Evolutionary conservation across 1,140 invertebrate genomes (phyloP), one percentile per base, ranked within the genome.

Genomic region (Procambarus clarkii): DNA sequence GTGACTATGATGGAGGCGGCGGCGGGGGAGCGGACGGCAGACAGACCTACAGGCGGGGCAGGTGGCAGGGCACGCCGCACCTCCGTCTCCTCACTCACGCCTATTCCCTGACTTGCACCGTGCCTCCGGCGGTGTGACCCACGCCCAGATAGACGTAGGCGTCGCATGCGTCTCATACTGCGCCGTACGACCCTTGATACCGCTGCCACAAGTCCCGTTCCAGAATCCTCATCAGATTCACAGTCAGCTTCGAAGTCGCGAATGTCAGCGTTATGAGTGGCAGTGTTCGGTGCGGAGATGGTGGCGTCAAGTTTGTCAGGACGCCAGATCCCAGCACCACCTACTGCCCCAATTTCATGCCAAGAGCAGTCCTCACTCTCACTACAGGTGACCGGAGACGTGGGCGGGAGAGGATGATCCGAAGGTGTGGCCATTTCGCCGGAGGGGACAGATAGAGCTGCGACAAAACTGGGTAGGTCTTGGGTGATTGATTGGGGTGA

Each of bases 1-100:
- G 89, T 78, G 5, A 91, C 89, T 54, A 91, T 91, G 77, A 91
- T 91, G 45, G 82, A 86, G 13, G 89, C 89, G 3, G 89, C 89
- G 1, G 89, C 89, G 2, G 89, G 89, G 44, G 81, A 85, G 3
- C 89, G 46, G 18, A 91, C 89, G 18, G 89, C 80, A 15, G 89
- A 69, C 1, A 85, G 60, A 3, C 89, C 89, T 13, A 85, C 3
- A 50, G 83, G 58, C 8, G 89, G 89, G 2, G 82, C 89, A 3
- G 76, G 3, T 2, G 89, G 89, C 71, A 91, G 44, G 13, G 2
- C 44, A 8, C 89, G 34, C 18, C 89, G 60, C 54, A 69, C 76
- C 58, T 91, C 71, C 2, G 82, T 91, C 46, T 91, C 89, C 83
- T 91, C 89, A 24, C 89, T 91, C n/a, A 85, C 58, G 5, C 34